A percentile compares a stretch with the other conserved stretches of the same genome.
phyloP scores from a whole-genome alignment of 2,113 vertebrate genomes.

The Psittacara wagleri region DNA sequence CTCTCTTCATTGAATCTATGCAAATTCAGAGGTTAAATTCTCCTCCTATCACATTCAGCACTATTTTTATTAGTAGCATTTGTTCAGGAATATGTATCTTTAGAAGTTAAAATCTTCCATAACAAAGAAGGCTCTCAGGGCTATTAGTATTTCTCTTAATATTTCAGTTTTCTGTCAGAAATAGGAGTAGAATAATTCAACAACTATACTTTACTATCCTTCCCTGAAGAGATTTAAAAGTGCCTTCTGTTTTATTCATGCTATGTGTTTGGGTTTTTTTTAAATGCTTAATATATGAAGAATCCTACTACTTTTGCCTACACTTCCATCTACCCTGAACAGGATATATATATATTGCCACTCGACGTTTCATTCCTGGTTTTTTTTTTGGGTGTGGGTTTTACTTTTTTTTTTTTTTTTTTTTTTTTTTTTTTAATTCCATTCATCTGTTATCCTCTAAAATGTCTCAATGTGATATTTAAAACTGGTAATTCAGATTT shows the following conservation, averaged over 20 bases:
- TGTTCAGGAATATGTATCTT: background rate
- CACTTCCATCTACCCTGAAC: background rate
- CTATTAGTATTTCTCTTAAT: background rate
- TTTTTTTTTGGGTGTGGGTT: background rate
- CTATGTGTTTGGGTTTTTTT: background rate
- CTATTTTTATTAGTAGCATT: background rate
- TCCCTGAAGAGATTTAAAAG: slow-evolving; percentile 15
- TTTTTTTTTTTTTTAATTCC: background rate
- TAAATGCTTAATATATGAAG: background rate
- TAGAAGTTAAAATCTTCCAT: background rate
- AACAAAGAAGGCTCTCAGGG: background rate
- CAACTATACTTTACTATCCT: background rate
- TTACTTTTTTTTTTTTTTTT: background rate
- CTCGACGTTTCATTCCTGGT: background rate
- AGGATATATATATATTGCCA: background rate
- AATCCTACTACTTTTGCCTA: background rate
- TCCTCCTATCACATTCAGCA: background rate
- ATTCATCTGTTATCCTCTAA: background rate
- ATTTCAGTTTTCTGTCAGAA: background rate
- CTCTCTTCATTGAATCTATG: background rate
- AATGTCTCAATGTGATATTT: background rate
- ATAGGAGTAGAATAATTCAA: background rate
- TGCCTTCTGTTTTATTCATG: slow-evolving; percentile 19
- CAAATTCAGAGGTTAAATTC: background rate
- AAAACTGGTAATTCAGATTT: background rate